Percentiles rank a stretch among this genome's conserved stretches.
These are phyloP conservation scores for Thripadectes ignobilis DNA, from an alignment of 2,797 vertebrate genomes.

Conservation along the genomic window DNA sequence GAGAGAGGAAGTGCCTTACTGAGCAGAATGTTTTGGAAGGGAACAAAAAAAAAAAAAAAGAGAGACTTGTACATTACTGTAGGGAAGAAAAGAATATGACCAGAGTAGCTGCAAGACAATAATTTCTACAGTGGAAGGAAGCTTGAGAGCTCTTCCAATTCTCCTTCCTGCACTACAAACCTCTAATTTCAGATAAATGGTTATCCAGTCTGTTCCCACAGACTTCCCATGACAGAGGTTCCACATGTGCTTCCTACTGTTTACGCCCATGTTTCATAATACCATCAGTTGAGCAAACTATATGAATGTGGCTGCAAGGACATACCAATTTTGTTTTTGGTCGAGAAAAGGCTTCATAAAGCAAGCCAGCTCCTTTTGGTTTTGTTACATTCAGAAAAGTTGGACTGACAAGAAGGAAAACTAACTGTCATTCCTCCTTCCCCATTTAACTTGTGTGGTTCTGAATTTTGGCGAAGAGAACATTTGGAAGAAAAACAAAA, in stretches of 20 bases:
- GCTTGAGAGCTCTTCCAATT: background rate
- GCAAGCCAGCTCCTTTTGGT: background rate
- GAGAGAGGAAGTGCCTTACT: background rate
- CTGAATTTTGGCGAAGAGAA: background rate
- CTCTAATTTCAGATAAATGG: background rate
- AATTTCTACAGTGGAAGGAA: background rate
- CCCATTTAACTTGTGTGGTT: background rate
- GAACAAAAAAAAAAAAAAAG: background rate
- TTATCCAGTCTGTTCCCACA: background rate
- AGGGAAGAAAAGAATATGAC: background rate
- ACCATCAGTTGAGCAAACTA: background rate
- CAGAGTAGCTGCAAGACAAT: background rate
- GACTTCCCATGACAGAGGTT: background rate
- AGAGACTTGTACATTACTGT: background rate
- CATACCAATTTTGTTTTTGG: background rate
- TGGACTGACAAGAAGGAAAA: background rate
- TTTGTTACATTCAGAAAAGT: background rate
- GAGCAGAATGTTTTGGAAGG: background rate
- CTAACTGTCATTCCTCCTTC: background rate
- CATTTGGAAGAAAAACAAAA: background rate
- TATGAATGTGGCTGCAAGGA: background rate
- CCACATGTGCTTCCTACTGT: background rate
- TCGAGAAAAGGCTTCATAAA: background rate
- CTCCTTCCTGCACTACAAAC: background rate
- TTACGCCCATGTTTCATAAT: background rate